These are phyloP conservation scores for Brachyistius frenatus DNA, from an alignment of 2,113 vertebrate species.

Conservation along the genomic window DNA sequence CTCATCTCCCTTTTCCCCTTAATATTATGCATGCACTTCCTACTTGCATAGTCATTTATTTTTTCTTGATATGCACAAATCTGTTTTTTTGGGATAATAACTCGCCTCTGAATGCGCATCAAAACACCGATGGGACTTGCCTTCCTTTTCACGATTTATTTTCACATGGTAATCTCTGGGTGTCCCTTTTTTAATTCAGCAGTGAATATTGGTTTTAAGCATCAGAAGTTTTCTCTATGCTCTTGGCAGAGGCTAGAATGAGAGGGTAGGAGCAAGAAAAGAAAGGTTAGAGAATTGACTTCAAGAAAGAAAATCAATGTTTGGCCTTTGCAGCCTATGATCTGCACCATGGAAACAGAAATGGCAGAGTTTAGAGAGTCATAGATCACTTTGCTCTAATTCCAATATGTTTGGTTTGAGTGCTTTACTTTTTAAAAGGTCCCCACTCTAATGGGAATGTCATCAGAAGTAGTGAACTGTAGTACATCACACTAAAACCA, in stretches of 20 bases:
- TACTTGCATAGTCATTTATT: slow-evolving; percentile 1
- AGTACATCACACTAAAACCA: slow-evolving; percentile 41
- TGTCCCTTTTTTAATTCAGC: slow-evolving; percentile 4
- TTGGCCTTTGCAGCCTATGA: slow-evolving; percentile 74
- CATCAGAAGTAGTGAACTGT: slow-evolving; percentile 61
- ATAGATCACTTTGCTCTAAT: slow-evolving; percentile 68
- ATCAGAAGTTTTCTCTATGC: slow-evolving; percentile 31
- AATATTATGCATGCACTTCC: not conserved
- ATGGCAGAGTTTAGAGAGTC: slow-evolving; percentile 68
- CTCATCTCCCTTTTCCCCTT: slow-evolving; percentile 18
- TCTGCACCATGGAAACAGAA: slow-evolving; percentile 77
- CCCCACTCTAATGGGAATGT: slow-evolving; percentile 53
- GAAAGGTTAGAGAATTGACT: slow-evolving; percentile 77
- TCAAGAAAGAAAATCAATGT: slow-evolving; percentile 72
- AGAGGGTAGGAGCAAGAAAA: slow-evolving; percentile 50
- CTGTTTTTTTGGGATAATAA: not conserved
- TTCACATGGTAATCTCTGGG: slow-evolving; percentile 9
- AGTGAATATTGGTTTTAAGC: slow-evolving; percentile 18
- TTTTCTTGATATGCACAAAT: slow-evolving; percentile 1
- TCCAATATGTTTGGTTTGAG: slow-evolving; percentile 66
- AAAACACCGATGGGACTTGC: not conserved
- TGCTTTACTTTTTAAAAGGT: slow-evolving; percentile 67
- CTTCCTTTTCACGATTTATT: slow-evolving; percentile 43
- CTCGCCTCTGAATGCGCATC: slow-evolving; percentile 19
- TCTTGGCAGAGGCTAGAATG: slow-evolving; percentile 49